These are phyloP conservation scores for Tauraco erythrolophus DNA, from an alignment of 2,113 vertebrate genomes.

Conservation along the genomic window DNA sequence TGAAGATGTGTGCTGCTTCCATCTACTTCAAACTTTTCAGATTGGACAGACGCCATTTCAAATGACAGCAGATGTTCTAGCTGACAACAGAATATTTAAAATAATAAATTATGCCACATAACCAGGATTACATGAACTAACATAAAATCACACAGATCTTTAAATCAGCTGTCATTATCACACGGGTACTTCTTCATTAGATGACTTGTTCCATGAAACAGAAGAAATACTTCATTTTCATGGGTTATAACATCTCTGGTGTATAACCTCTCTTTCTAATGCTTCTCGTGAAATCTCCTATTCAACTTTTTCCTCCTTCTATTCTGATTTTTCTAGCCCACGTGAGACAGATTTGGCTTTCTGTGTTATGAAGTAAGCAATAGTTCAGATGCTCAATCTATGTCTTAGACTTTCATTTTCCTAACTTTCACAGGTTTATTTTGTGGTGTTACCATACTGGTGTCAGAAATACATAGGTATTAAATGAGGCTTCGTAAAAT, in stretches of 20 bases:
- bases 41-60: conserved; percentile 31
- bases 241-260: neutral
- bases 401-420: neutral
- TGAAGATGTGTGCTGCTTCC: neutral
- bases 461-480: neutral
- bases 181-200: neutral
- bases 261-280: neutral
- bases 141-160: neutral
- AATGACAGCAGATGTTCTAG: conserved; percentile 40
- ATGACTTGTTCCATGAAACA: neutral
- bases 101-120: conserved; percentile 17
- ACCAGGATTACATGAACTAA: conserved; percentile 5
- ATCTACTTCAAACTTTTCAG: conserved; percentile 46
- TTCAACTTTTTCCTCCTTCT: neutral
- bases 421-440: neutral
- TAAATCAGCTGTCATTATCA: neutral
- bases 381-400: neutral
- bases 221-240: neutral
- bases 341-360: neutral
- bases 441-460: neutral
- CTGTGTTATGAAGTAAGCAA: neutral
- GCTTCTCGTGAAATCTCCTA: neutral
- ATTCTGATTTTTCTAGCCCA: neutral
- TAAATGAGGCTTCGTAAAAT: neutral
- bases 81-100: conserved; percentile 26